phyloP scores from a whole-genome alignment of 2,797 vertebrate species.

The Buphagus erythrorhynchus region DNA sequence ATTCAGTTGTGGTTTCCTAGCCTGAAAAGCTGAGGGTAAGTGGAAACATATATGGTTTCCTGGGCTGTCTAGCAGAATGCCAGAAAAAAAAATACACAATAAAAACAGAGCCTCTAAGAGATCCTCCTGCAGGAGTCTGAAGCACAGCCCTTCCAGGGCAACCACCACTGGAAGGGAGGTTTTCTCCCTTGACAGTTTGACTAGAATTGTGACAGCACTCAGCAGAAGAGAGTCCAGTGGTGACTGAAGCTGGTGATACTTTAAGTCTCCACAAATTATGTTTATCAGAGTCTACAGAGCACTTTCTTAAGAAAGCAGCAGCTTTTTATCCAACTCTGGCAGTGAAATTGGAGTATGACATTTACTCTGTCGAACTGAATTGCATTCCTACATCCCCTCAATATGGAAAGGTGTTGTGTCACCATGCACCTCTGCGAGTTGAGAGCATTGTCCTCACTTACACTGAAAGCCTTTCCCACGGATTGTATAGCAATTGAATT shows the following conservation, averaged over 20 bases:
- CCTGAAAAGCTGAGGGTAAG: neutral
- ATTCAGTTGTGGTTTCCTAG: neutral
- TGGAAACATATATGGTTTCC: neutral
- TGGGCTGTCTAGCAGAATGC: neutral
- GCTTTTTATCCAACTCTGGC: neutral
- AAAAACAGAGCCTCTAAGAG: neutral
- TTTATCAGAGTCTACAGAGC: neutral
- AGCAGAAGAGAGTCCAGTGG: neutral
- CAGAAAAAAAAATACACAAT: neutral
- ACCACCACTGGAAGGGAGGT: neutral
- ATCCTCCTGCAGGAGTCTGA: neutral
- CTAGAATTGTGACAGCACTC: neutral
- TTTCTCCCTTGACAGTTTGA: neutral
- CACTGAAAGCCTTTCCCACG: neutral
- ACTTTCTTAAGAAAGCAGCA: neutral
- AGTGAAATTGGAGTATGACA: neutral
- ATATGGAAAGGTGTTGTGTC: neutral
- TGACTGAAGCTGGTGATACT: neutral
- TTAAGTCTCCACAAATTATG: neutral
- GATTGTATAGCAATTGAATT: neutral
- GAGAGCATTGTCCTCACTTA: neutral
- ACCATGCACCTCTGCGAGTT: fast-evolving
- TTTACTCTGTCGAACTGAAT: neutral
- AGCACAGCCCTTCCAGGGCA: neutral
- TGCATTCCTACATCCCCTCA: neutral